Conservation (phyloP, 2,113 vertebrate species). For the Aplodontia rufa region DNA sequence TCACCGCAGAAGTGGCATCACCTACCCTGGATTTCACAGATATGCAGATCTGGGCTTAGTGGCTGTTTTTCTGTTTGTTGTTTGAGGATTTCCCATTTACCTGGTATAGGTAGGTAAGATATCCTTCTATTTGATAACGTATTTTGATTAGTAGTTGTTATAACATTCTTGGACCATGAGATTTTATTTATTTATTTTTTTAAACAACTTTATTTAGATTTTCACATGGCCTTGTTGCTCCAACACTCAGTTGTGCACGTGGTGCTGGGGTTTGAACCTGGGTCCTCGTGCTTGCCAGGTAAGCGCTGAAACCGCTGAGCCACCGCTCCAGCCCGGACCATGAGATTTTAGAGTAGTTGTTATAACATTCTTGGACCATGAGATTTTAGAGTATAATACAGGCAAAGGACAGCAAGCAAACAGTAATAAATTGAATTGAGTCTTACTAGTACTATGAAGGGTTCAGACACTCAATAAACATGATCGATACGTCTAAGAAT, state of each 20-base stretch:
- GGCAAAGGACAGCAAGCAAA: neutral
- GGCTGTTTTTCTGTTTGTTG: neutral
- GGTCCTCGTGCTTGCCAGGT: too few relatives aligned
- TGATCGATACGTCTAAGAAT: neutral
- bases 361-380: neutral
- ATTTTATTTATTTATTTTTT: too few relatives aligned
- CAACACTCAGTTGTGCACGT: too few relatives aligned
- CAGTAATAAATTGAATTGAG: neutral
- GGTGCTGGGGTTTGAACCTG: too few relatives aligned
- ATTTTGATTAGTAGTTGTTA: neutral
- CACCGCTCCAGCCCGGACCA: too few relatives aligned
- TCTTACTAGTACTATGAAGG: neutral
- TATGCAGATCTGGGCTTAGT: neutral
- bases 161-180: neutral
- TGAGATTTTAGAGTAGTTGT: too few relatives aligned
- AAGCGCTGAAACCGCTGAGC: too few relatives aligned
- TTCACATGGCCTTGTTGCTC: too few relatives aligned
- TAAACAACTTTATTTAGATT: too few relatives aligned
- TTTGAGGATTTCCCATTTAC: neutral
- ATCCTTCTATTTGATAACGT: neutral
- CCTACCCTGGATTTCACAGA: neutral
- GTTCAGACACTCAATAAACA: neutral
- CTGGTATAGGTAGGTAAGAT: neutral
- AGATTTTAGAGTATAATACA: neutral
- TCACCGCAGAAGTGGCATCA: accelerated